A percentile compares a stretch with the other conserved stretches of the same genome.
Conservation (phyloP, 2,888 invertebrate species). For the Oligia strigilis region DNA sequence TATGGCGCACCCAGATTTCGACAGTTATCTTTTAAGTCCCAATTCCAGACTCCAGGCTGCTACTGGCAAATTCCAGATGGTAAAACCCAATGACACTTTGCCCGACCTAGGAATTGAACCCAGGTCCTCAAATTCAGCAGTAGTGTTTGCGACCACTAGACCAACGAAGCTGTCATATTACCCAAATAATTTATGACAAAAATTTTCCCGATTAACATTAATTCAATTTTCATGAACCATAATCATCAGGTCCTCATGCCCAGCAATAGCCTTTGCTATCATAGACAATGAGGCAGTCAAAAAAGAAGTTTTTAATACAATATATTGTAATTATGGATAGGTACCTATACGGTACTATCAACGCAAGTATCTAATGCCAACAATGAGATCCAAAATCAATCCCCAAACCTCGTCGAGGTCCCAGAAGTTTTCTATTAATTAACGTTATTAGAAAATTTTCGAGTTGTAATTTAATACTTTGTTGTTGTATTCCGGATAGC, state of each 20-base stretch:
- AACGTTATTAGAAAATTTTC: constrained; percentile 77
- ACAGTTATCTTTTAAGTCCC: background rate
- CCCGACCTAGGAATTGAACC: background rate
- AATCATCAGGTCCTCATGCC: too few species aligned
- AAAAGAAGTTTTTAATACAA: background rate
- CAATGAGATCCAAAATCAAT: constrained; percentile 49
- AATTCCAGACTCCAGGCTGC: background rate
- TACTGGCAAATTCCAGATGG: background rate
- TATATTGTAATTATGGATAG: background rate
- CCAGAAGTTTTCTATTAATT: constrained; percentile 79
- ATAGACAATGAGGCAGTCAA: background rate
- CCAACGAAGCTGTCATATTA: background rate
- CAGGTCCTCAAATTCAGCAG: background rate
- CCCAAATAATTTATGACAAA: background rate
- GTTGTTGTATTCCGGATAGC: constrained; percentile 82
- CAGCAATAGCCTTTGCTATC: background rate
- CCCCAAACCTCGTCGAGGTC: constrained; percentile 51
- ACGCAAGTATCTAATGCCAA: constrained; percentile 5
- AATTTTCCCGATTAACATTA: background rate
- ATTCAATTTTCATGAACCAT: too few species aligned
- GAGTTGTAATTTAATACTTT: constrained; percentile 85
- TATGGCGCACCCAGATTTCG: background rate
- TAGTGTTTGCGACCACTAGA: background rate
- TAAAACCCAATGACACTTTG: background rate
- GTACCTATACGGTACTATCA: too few species aligned